Conservation (phyloP, 2,888 invertebrate genomes). For the Athripsodes cinereus region DNA sequence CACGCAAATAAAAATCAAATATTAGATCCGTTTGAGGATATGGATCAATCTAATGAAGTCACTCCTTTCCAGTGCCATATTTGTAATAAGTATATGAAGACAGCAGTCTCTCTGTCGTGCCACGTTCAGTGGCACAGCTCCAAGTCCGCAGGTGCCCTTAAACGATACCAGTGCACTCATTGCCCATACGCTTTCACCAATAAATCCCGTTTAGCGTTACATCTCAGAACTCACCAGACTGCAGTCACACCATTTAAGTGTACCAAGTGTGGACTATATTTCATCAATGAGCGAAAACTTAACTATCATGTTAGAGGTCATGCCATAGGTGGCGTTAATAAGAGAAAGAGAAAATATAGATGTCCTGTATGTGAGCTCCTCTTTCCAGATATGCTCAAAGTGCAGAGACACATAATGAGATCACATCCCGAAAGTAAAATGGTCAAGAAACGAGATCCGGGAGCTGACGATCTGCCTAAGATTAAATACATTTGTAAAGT, state of each 20-base stretch:
- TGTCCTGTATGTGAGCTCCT: slow-evolving; percentile 44
- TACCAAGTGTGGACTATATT: slow-evolving; percentile 39
- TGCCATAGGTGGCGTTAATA: slow-evolving; percentile 35
- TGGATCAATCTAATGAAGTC: slow-evolving; percentile 26
- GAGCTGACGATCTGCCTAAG: slow-evolving; percentile 37
- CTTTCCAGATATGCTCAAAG: slow-evolving; percentile 41
- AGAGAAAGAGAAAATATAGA: slow-evolving; percentile 35
- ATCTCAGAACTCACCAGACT: slow-evolving; percentile 48
- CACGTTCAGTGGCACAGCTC: slow-evolving; percentile 44
- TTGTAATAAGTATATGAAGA: slow-evolving; percentile 46
- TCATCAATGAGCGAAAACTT: slow-evolving; percentile 45
- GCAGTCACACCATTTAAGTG: slow-evolving; percentile 49
- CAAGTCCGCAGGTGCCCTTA: slow-evolving; percentile 41
- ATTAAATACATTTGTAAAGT: slow-evolving; percentile 41
- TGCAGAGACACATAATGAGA: slow-evolving; percentile 43
- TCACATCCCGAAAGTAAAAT: slow-evolving; percentile 49
- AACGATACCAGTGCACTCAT: slow-evolving; percentile 43
- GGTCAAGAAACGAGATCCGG: slow-evolving; percentile 45
- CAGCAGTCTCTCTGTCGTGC: slow-evolving; percentile 41
- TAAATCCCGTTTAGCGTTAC: slow-evolving; percentile 43
- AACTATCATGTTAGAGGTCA: slow-evolving; percentile 49
- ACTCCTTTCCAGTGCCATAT: slow-evolving; percentile 36
- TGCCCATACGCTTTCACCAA: slow-evolving; percentile 47
- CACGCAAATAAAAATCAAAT: slow-evolving; percentile 44
- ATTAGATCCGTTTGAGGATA: background rate